Base-by-base conservation (phyloP, 2,113 vertebrate species). In the Lycocorax pyrrhopterus region DNA sequence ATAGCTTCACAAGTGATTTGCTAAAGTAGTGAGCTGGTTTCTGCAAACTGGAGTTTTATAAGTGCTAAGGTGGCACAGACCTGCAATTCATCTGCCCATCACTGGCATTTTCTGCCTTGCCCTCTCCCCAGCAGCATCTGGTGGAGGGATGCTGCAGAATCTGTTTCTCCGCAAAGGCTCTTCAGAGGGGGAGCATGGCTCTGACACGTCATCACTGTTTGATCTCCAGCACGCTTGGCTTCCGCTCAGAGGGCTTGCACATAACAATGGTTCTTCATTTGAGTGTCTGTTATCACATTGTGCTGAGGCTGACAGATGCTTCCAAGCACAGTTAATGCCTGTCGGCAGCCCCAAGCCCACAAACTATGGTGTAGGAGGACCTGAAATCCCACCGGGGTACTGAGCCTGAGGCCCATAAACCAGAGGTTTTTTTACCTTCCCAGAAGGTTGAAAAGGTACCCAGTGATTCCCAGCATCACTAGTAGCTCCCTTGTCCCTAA, bases 241-340 rank as follows among this genome's bases (percentile, higher is more conserved):
- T 91, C 79, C 17, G 2, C 4, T 93, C 3, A 47, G 37, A 94
- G 43, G 27, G 74, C 81, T 93, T 8, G 1, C 41, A 39, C 58
- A 47, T 72, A 68, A 87, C 18, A 16, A n/a, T 83, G 67, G 87
- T 96, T 90, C 87, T 96, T 87, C 87, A 10, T 86, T 29, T 77
- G 67, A 83, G 74, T 3, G 1, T 88, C 94, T 94, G 93, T 93
- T 96, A 96, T 85, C 96, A 93, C 90, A 59, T 47, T 11, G 6
- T 80, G 90, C 90, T 90, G 68, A 80, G 72, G 43, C 22, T 93
- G 85, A 94, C 93, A 89, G 81, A 95, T 91, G 89, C 74, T 91
- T 96, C 81, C 93, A 95, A 93, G 89, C 91, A 91, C 89, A 87
- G 63, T 73, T 94, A 85, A 94, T 95, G 82, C 89, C 77, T 93